Conservation (phyloP, 1,140 invertebrate genomes). For the Ostrea edulis region DNA sequence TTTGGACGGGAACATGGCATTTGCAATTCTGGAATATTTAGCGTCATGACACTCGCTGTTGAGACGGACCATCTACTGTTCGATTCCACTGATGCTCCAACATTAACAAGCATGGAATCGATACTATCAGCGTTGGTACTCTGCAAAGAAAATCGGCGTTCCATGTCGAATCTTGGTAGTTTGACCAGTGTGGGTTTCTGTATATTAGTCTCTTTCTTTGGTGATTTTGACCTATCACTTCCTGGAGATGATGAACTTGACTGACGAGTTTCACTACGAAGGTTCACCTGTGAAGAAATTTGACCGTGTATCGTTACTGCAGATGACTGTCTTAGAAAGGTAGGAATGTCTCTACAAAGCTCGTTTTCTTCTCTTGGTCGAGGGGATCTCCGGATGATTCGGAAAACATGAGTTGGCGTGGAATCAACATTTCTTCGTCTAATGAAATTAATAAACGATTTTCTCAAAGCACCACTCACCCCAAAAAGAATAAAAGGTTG, state of each 20-base stretch:
- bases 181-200: not conserved
- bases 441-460: conserved; percentile 21
- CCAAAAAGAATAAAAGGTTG: conserved; percentile 40
- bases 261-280: not conserved
- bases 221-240: conserved; percentile 27
- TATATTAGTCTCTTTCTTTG: not conserved
- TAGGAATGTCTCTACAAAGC: not conserved
- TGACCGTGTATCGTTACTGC: conserved; percentile 31
- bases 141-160: conserved; percentile 4
- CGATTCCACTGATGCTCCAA: conserved; percentile 11
- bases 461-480: conserved; percentile 26
- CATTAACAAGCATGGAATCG: conserved; percentile 36
- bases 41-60: conserved; percentile 33
- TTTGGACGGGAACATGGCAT: conserved; percentile 33
- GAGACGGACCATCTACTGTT: conserved; percentile 40
- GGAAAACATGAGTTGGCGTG: conserved; percentile 15
- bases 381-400: not conserved
- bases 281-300: conserved; percentile 19
- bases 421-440: not conserved
- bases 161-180: not conserved
- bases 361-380: conserved; percentile 13
- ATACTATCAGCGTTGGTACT: conserved; percentile 35
- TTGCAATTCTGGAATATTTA: conserved; percentile 36
- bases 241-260: not conserved
- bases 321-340: conserved; percentile 24